Percentiles rank a stretch among this genome's conserved stretches.
These are phyloP conservation scores for Trimorus sp. DNA, from an alignment of 2,888 invertebrate species.

Conservation along the genomic window DNA sequence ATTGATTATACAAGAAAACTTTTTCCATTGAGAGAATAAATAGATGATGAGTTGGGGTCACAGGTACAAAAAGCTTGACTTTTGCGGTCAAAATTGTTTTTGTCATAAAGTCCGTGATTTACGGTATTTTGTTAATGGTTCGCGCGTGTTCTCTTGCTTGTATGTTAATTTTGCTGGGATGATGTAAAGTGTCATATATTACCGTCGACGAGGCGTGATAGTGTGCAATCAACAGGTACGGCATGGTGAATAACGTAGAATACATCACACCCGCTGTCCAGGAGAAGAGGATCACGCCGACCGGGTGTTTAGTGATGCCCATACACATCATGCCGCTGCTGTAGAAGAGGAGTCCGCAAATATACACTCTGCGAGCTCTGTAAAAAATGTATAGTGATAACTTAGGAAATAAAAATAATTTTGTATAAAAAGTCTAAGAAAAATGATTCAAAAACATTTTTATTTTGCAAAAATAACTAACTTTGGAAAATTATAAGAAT, in stretches of 20 bases:
- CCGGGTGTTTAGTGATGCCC: slow-evolving; percentile 89
- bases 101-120: neutral
- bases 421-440: too few relatives aligned
- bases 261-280: slow-evolving; percentile 99
- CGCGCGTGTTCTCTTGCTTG: neutral
- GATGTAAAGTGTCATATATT: slow-evolving; percentile 71
- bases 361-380: slow-evolving; percentile 94
- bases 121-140: neutral
- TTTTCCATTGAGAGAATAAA: too few relatives aligned
- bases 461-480: too few relatives aligned
- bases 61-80: neutral
- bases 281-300: slow-evolving; percentile 93
- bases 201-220: slow-evolving; percentile 96
- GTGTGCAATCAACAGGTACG: slow-evolving; percentile 95
- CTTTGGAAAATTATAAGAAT: too few relatives aligned
- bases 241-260: slow-evolving; percentile 98
- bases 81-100: neutral
- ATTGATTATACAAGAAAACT: too few relatives aligned
- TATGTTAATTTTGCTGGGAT: slow-evolving; percentile 3
- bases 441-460: too few relatives aligned
- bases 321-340: slow-evolving; percentile 94
- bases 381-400: too few relatives aligned
- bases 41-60: too few relatives aligned
- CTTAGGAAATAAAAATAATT: too few relatives aligned
- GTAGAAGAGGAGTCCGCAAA: slow-evolving; percentile 94